Evolutionary conservation across 2,888 invertebrate genomes (phyloP), one percentile per base, ranked within the genome.

Genomic region (Arrhopalites spinosus): DNA sequence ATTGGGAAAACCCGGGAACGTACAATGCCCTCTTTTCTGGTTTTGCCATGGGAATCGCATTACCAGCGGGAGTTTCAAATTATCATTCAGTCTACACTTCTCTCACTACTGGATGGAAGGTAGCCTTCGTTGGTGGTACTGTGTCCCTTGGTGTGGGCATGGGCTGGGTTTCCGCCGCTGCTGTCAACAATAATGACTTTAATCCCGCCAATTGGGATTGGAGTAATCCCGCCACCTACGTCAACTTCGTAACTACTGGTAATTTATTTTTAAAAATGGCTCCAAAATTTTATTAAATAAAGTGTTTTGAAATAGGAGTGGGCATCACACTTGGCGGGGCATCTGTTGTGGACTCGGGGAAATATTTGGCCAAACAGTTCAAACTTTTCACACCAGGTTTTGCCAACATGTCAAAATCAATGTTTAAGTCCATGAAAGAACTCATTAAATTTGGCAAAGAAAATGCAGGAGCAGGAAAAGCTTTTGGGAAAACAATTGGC

Each of bases 21-120:
- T 77, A 50, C 23, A n/a, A 25, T 1, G 70, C 70, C 1, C 23
- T 77, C 17, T 47, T 74, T 29, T n/a, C 7, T 1, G 77, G 77
- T 0, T 27, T 20, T 0, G 36, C 64, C 13, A 30, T 8, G 7
- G 77, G 77, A 0, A 29, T 74, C 17, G 17, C 43, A 47, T n/a
- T 75, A 15, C 72, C 72, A 3, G 70, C 30, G 5, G 68, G 66
- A 3, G 25, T 77, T 50, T 5, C 50, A n/a, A 50, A 20, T 17
- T 50, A 50, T 17, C n/a, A 20, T n/a, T n/a, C n/a, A n/a, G n/a
- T n/a, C n/a, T n/a, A n/a, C n/a, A n/a, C n/a, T n/a, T n/a, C n/a
- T n/a, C n/a, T n/a, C n/a, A n/a, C n/a, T n/a, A n/a, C n/a, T n/a
- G n/a, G n/a, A n/a, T n/a, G n/a, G n/a, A n/a, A n/a, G n/a, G n/a